Evolutionary conservation across 2,888 invertebrate species (phyloP), one percentile per base, ranked within the genome.

Genomic region (Pecten maximus): DNA sequence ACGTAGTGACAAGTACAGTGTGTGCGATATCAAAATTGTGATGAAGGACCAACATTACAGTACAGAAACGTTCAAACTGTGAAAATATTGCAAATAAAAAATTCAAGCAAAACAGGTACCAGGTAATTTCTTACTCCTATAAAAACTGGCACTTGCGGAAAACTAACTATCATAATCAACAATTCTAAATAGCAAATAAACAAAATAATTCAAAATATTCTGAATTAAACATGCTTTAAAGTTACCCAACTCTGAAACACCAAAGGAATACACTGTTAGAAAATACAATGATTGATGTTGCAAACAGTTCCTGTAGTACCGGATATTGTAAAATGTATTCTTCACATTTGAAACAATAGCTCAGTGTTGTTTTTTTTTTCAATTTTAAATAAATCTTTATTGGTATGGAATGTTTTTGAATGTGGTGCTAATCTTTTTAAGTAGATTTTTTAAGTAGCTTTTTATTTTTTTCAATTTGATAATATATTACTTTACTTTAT

Each of bases 241-340:
- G 15, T 60, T 60, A 88, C 74, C 88, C 74, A 54, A 88, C 74
- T 88, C 74, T 40, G 40, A n/a, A 74, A 74, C 35, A 74, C 74
- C 74, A 74, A 74, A 74, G 35, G 15, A 23, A 74, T 10, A 54
- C 3, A 40, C n/a, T 16, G 0, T n/a, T 48, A 88, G 48, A 44
- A 12, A 40, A 16, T 48, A 40, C 48, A 40, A 90, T 40, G 8
- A n/a, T 44, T 87, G 86, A n/a, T n/a, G n/a, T n/a, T n/a, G n/a
- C n/a, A n/a, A n/a, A n/a, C n/a, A n/a, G n/a, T n/a, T n/a, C n/a
- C n/a, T n/a, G n/a, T n/a, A n/a, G n/a, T n/a, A n/a, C n/a, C n/a
- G n/a, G n/a, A n/a, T n/a, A n/a, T n/a, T n/a, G n/a, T n/a, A n/a
- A n/a, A n/a, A n/a, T n/a, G n/a, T n/a, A n/a, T n/a, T n/a, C n/a